A percentile compares a stretch with the other conserved stretches of the same genome.
phyloP scores from a whole-genome alignment of 2,888 invertebrate species.

The Clanis bilineata region DNA sequence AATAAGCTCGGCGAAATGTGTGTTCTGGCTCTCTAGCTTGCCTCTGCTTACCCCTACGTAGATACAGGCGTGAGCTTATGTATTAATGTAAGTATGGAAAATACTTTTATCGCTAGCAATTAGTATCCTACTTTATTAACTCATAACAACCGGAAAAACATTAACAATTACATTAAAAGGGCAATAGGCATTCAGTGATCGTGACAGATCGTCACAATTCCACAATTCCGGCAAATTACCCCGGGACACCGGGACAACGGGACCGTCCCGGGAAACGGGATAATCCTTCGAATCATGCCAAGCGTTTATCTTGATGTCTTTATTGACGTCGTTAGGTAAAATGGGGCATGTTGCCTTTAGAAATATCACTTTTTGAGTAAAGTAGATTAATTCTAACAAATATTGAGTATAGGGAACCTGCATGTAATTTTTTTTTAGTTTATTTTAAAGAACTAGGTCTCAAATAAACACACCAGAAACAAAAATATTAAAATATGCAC shows the following conservation, averaged over 20 bases:
- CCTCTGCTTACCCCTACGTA: too few species aligned
- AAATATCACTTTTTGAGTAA: neutral
- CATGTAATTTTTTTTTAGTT: too few species aligned
- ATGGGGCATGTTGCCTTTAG: conserved; percentile 25
- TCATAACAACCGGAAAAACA: neutral
- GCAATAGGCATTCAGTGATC: neutral
- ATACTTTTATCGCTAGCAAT: too few species aligned
- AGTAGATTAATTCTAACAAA: neutral
- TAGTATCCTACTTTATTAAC: neutral
- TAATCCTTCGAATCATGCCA: conserved; percentile 30
- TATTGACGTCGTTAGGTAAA: conserved; percentile 18
- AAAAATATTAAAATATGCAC: too few species aligned
- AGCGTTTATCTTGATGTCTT: conserved; percentile 43
- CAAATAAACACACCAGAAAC: too few species aligned
- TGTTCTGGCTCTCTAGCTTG: too few species aligned
- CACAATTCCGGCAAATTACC: conserved; percentile 25
- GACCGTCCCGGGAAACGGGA: conserved; percentile 19
- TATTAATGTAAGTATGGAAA: too few species aligned
- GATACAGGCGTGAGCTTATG: too few species aligned
- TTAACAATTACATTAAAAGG: neutral
- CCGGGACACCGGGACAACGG: conserved; percentile 15
- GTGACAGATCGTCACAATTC: conserved; percentile 14
- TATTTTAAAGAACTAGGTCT: too few species aligned
- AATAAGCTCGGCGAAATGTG: too few species aligned
- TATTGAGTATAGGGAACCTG: too few species aligned